Evolutionary conservation across 1,140 invertebrate species (phyloP), one percentile per base, ranked within the genome.

Genomic region (Oryzaephilus surinamensis): DNA sequence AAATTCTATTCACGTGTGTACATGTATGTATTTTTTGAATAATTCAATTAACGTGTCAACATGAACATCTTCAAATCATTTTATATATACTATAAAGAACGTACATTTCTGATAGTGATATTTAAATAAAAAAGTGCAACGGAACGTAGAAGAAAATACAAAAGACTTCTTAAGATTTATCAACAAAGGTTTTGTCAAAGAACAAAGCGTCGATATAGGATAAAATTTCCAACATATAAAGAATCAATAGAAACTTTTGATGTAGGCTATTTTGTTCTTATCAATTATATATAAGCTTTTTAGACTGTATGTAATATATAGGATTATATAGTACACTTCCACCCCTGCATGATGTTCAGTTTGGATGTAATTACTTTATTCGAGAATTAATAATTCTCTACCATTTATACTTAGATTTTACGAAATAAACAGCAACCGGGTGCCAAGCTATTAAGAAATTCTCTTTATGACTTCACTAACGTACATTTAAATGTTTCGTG

Each of bases 401-500:
- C n/a, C 36, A 38, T 38, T 38, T 38, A 38, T 38, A 38, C 30
- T 29, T 27, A 28, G 36, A 38, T 38, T 38, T 38, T 38, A 38
- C 36, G 36, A 38, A 38, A 38, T 38, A 38, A 38, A 38, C 36
- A 38, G 36, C 36, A 38, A 31, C 30, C 30, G 36, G 36, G 36
- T 38, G 36, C 30, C 27, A 38, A 30, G 31, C 36, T 38, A 38
- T 27, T 38, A 38, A 38, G 36, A 29, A 31, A 38, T 38, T 38
- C 36, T 38, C 36, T 38, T 38, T 38, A 38, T 38, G 36, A 38
- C 36, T 29, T 38, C 27, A 35, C 27, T 27, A 29, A 28, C 24
- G 24, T 20, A 12, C 30, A 38, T 38, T 38, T 38, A 38, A 38
- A 38, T 38, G n/a, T n/a, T n/a, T n/a, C n/a, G n/a, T n/a, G n/a